Evolutionary conservation across 2,888 invertebrate species (phyloP).

Genomic region (Pomacea canaliculata): DNA sequence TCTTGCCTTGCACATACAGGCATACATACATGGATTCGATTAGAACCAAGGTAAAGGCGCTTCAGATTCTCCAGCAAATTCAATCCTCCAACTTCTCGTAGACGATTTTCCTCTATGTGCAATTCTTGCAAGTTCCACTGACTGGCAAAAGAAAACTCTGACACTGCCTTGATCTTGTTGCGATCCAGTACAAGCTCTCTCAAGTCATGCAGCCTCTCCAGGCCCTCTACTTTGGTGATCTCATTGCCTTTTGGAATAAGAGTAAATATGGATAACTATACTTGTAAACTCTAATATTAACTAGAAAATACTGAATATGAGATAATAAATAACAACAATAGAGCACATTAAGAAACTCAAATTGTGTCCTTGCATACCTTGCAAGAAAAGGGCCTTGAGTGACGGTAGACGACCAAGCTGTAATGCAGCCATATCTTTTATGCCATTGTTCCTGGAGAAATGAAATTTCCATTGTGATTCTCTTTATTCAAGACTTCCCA

Average conservation of each 20-base stretch:
- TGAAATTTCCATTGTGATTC: no score
- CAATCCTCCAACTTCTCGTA: constrained; percentile 63
- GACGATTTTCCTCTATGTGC: constrained; percentile 69
- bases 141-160: constrained; percentile 64
- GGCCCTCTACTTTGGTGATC: constrained; percentile 66
- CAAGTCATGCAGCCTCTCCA: constrained; percentile 66
- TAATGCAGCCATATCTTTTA: constrained; percentile 64
- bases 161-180: constrained; percentile 67
- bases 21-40: constrained; percentile 63
- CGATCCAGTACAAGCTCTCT: constrained; percentile 69
- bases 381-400: constrained; percentile 69
- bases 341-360: background rate
- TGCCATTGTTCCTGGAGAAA: constrained; percentile 66
- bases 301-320: no score
- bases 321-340: background rate
- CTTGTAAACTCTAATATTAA: no score
- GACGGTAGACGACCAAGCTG: constrained; percentile 66
- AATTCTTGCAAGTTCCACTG: constrained; percentile 69
- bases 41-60: constrained; percentile 68
- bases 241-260: constrained; percentile 64
- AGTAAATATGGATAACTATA: background rate
- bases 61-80: constrained; percentile 63
- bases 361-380: constrained; percentile 54
- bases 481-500: no score
- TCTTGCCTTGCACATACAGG: no score